Percentiles rank a stretch among this genome's conserved stretches.
phyloP scores from a whole-genome alignment of 2,888 invertebrate genomes.

The Ennomos erosarius region DNA sequence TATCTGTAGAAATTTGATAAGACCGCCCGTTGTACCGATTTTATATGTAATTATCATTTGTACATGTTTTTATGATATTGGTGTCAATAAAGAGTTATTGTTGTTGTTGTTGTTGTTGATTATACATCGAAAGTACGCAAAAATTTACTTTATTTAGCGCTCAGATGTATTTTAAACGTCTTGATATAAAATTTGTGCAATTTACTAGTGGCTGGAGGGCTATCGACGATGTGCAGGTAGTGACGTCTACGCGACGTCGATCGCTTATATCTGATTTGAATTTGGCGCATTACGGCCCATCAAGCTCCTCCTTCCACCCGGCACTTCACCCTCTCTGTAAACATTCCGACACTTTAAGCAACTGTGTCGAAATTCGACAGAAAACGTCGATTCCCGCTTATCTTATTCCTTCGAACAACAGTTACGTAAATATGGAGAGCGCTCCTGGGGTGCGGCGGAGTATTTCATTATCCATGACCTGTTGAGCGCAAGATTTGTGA shows the following conservation, averaged over 20 bases:
- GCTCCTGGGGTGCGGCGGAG: slow-evolving; percentile 68
- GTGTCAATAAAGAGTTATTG: too few species aligned
- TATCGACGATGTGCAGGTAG: slow-evolving; percentile 54
- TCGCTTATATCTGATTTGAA: slow-evolving; percentile 80
- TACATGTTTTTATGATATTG: too few species aligned
- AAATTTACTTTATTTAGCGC: slow-evolving; percentile 46
- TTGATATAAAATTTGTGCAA: slow-evolving; percentile 62
- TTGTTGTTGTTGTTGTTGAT: too few species aligned
- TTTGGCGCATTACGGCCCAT: slow-evolving; percentile 75
- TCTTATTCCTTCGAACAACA: slow-evolving; percentile 72
- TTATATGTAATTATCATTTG: too few species aligned
- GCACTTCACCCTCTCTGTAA: slow-evolving; percentile 58
- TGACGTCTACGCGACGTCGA: slow-evolving; percentile 62
- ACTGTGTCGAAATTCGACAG: slow-evolving; percentile 65
- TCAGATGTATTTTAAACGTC: slow-evolving; percentile 56
- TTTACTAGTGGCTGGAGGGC: slow-evolving; percentile 58
- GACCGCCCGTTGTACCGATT: too few species aligned
- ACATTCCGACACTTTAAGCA: slow-evolving; percentile 71
- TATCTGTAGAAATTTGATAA: slow-evolving; percentile 41
- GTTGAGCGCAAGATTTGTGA: slow-evolving; percentile 78
- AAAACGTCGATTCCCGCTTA: slow-evolving; percentile 66
- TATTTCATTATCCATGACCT: slow-evolving; percentile 82
- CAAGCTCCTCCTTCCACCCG: slow-evolving; percentile 49
- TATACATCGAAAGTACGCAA: slow-evolving; percentile 42
- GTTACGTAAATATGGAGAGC: slow-evolving; percentile 77